Conservation (phyloP, 2,113 vertebrate species). For the Phycodurus eques region DNA sequence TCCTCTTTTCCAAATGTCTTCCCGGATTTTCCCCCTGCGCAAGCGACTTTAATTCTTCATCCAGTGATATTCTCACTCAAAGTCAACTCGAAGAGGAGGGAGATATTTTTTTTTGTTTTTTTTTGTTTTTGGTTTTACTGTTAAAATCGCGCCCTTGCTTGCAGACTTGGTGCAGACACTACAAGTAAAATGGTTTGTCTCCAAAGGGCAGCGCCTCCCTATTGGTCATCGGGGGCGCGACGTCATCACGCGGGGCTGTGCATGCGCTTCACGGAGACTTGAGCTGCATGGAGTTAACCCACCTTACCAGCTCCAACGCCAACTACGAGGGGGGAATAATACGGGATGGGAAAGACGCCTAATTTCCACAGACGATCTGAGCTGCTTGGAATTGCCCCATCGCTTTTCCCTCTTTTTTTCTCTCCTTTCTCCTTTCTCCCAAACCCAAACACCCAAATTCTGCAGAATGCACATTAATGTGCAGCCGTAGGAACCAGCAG, state of each 20-base stretch:
- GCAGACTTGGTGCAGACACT: conserved; percentile 90
- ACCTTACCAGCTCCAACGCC: conserved; percentile 79
- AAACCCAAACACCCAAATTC: conserved; percentile 54
- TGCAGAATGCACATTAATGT: conserved; percentile 43
- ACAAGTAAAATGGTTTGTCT: conserved; percentile 97
- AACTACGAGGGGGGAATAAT: conserved; percentile 69
- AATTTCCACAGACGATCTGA: conserved; percentile 60
- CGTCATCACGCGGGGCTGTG: conserved; percentile 81
- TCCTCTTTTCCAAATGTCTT: conserved; percentile 50
- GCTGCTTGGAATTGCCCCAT: conserved; percentile 35
- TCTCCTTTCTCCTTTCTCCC: background rate
- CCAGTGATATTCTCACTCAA: conserved; percentile 75
- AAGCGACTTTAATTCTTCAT: conserved; percentile 62
- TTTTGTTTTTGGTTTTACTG: conserved; percentile 64
- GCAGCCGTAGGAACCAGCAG: conserved; percentile 24
- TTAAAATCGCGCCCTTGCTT: conserved; percentile 91
- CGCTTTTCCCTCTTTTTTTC: conserved; percentile 30
- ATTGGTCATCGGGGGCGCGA: conserved; percentile 91
- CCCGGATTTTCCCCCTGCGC: conserved; percentile 63
- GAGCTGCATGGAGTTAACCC: conserved; percentile 81
- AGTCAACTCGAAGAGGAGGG: conserved; percentile 78
- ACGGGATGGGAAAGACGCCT: conserved; percentile 72
- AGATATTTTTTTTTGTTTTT: conserved; percentile 76
- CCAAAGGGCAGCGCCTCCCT: conserved; percentile 94
- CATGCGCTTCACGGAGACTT: conserved; percentile 81